Evolutionary conservation across 2,797 vertebrate genomes (phyloP), one percentile per base, ranked within the genome.

Genomic region (Enteromius trimaculatus): DNA sequence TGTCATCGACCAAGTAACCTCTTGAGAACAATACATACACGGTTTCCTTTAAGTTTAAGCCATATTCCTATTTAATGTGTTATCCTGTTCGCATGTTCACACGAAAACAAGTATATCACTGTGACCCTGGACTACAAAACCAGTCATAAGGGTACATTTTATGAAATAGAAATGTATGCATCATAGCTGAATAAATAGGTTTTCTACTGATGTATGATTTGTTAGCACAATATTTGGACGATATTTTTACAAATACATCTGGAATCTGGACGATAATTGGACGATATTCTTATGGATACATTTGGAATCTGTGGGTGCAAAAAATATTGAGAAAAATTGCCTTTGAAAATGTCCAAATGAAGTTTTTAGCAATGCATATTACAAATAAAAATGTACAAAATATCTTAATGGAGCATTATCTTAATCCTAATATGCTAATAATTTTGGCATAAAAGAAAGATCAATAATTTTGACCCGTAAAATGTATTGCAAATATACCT

Each of bases 11-110:
- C 2, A 44, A 19, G 39, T 34, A 44, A n/a, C 17, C 79, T 3
- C 6, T 14, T 80, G 68, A 42, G 53, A 81, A 62, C 39, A 23
- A 47, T 71, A 44, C 51, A 58, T 70, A 9, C 34, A 29, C 44
- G 17, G 7, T 47, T 44, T 42, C 37, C 17, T 21, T 72, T 17
- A 19, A 37, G 39, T 72, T 62, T 31, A 81, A 37, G 9, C 29
- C 26, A 42, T 62, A 6, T 39, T 47, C 1, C 1, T 62, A 1
- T 62, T 16, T 62, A 34, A 23, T 72, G 26, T 58, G 49, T 72
- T 21, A 60, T 71, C 42, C 11, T 68, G 6, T 44, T 42, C 6
- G 49, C 66, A 70, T 58, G 49, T 70, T 70, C 17, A 26, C 26
- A 60, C 37, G 34, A 80, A 70, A 42, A 19, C 37, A 70, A 29